A percentile compares a stretch with the other conserved stretches of the same genome.
Conservation (phyloP, 2,888 invertebrate genomes). For the Quadroppia sp. region DNA sequence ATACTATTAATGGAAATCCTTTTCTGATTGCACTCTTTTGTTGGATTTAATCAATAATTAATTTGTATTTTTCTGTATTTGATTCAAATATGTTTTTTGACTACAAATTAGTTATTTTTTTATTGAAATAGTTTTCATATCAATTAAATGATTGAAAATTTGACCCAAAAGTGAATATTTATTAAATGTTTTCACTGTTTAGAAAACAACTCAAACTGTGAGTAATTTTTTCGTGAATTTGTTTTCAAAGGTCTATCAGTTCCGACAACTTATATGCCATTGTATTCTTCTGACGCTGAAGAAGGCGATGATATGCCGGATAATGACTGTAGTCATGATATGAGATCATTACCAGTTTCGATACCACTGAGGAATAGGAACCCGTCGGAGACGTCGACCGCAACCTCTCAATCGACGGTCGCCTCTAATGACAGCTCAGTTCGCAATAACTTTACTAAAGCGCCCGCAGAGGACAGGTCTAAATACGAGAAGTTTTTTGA, state of each 20-base stretch:
- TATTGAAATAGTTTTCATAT: background rate
- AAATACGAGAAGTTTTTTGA: constrained; percentile 69
- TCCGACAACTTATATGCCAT: constrained; percentile 46
- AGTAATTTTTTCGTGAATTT: background rate
- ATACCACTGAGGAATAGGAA: constrained; percentile 20
- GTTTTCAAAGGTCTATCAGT: constrained; percentile 40
- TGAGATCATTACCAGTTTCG: constrained; percentile 14
- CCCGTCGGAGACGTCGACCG: constrained; percentile 24
- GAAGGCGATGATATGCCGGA: constrained; percentile 26
- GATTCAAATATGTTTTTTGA: background rate
- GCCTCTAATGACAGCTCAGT: constrained; percentile 25
- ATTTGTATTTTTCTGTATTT: background rate
- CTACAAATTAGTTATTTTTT: background rate
- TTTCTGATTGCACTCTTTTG: background rate
- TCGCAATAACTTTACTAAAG: constrained; percentile 26
- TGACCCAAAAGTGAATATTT: too few relatives aligned
- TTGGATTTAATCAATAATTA: background rate
- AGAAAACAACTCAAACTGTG: background rate
- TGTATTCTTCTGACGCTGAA: constrained; percentile 46
- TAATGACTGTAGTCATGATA: constrained; percentile 17
- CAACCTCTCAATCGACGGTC: constrained; percentile 18
- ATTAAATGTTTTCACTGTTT: too few relatives aligned
- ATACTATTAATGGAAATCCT: background rate
- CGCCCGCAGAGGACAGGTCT: constrained; percentile 66
- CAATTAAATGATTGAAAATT: too few relatives aligned